Conservation (phyloP, 2,797 vertebrate species). For the Tauraco hartlaubi region DNA sequence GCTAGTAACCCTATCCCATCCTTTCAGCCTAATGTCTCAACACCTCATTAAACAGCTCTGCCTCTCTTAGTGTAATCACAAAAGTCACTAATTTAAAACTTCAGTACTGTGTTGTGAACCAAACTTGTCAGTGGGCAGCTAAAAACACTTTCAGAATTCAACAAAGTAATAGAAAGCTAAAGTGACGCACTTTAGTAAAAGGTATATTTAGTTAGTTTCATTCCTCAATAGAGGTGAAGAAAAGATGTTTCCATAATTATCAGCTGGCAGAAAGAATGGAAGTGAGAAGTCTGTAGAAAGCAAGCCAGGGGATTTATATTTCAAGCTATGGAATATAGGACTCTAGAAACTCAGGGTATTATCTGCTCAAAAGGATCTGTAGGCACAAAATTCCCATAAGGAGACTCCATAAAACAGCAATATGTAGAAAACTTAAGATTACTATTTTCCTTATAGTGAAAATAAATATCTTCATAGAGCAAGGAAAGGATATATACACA, state of each 20-base stretch:
- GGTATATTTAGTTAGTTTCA: not conserved
- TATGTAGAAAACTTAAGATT: not conserved
- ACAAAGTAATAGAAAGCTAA: not conserved
- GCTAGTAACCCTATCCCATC: not conserved
- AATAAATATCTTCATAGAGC: not conserved
- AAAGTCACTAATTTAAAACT: not conserved
- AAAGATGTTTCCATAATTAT: not conserved
- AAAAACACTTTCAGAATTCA: not conserved
- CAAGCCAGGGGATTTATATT: not conserved
- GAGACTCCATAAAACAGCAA: not conserved
- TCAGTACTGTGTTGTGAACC: not conserved
- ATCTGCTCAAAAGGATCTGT: not conserved
- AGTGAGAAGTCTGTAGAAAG: not conserved
- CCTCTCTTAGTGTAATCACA: not conserved
- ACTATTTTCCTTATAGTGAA: not conserved
- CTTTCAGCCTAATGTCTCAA: not conserved
- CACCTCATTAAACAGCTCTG: not conserved
- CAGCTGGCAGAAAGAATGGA: not conserved
- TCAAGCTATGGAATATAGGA: not conserved
- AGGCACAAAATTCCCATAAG: not conserved
- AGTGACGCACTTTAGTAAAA: not conserved
- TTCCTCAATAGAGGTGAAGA: not conserved
- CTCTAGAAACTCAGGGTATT: not conserved
- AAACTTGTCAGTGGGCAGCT: not conserved
- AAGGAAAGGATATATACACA: not conserved